Evolutionary conservation across 1,140 invertebrate genomes (phyloP), one percentile per base, ranked within the genome.

Genomic region (Globodera rostochiensis): DNA sequence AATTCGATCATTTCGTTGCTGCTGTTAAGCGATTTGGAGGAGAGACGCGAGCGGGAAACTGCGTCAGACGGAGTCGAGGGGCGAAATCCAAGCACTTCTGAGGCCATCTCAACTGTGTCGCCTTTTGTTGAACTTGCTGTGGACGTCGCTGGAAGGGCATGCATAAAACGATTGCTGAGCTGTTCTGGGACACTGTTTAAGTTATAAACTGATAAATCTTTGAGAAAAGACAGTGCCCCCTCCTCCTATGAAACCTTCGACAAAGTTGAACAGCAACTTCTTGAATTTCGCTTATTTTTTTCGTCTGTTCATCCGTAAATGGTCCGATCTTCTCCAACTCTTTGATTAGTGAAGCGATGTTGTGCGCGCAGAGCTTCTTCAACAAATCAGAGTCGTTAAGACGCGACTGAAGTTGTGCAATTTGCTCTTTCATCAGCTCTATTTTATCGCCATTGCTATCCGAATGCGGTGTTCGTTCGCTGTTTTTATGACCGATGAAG

Each of bases 391-490:
- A 36, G 36, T 82, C 80, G 46, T 82, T 83, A 6, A 83, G n/a
- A 36, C 73, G 70, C 1, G 81, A 71, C 25, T 82, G 81, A 5
- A 82, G 60, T 11, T 81, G 79, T 66, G 80, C 67, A 83, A 82
- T 53, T 64, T 82, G 81, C 57, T 82, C 81, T 64, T 82, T 82
- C 81, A 82, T 82, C 15, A 82, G 80, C 21, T 81, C 79, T 19
- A 67, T 21, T 45, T 70, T 60, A 64, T 47, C 46, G 36, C 53
- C 81, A 50, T 60, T 8, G 11, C 15, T 19, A 8, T 64, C 21
- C 21, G 53, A 21, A 49, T 3, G 57, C 74, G 53, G 36, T 25
- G 36, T 4, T 71, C 36, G 36, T 15, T 64, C 57, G 57, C 13
- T 64, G 57, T 64, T 13, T 64, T 64, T 64, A 64, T 13, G 13